These are phyloP conservation scores for Sparus aurata DNA, from an alignment of 2,797 vertebrate genomes.

Conservation along the genomic window DNA sequence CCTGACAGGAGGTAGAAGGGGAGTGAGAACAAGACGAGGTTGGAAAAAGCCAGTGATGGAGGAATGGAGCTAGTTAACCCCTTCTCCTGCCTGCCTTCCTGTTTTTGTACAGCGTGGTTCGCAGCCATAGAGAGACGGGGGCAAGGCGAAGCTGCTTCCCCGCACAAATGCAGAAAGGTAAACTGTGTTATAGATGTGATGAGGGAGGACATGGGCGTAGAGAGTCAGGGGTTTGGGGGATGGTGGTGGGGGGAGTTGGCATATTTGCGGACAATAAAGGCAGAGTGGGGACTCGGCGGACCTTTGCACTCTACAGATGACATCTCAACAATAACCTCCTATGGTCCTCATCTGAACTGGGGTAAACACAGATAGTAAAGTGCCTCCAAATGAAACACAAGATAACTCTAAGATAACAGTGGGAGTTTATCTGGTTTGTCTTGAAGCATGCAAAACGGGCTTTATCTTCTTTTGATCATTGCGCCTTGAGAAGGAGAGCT, in stretches of 20 bases:
- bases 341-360: slow-evolving; percentile 9
- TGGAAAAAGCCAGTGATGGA: slow-evolving; percentile 69
- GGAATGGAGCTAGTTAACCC: slow-evolving; percentile 48
- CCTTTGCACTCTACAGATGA: slow-evolving; percentile 30
- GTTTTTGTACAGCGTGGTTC: slow-evolving; percentile 60
- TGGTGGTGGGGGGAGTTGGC: slow-evolving; percentile 4
- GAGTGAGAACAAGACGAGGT: slow-evolving; percentile 22
- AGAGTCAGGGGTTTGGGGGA: background rate
- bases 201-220: slow-evolving; percentile 1
- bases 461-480: slow-evolving; percentile 43
- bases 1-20: slow-evolving; percentile 72
- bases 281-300: slow-evolving; percentile 24
- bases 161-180: slow-evolving; percentile 45
- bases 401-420: slow-evolving; percentile 18
- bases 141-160: slow-evolving; percentile 18
- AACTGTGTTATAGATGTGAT: slow-evolving; percentile 50
- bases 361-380: slow-evolving; percentile 22
- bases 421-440: slow-evolving; percentile 18
- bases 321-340: background rate
- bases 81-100: slow-evolving; percentile 73
- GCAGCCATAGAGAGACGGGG: background rate
- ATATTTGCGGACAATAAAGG: slow-evolving; percentile 47
- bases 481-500: slow-evolving; percentile 27
- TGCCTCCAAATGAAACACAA: background rate
- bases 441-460: slow-evolving; percentile 40